Conservation (phyloP, 64 coral and sea anemone species). For the Montipora capricornis region DNA sequence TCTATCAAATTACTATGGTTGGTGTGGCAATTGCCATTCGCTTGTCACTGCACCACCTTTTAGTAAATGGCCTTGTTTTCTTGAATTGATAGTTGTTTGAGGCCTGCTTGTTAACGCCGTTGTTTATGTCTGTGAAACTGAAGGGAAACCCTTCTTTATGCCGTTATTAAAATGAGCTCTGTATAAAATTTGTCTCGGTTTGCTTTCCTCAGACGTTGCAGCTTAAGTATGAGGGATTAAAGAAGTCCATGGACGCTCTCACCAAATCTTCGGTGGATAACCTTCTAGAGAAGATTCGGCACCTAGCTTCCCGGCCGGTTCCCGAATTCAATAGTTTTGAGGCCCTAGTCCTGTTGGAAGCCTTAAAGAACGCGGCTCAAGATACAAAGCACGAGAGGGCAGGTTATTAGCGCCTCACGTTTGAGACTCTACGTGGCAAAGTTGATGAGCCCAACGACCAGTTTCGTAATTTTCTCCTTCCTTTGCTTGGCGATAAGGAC, state of each 20-base stretch:
- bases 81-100: no score
- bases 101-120: no score
- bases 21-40: neutral
- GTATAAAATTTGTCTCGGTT: no score
- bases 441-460: neutral
- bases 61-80: no score
- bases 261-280: neutral
- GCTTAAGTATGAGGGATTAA: neutral
- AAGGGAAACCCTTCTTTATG: no score
- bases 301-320: neutral
- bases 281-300: neutral
- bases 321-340: neutral
- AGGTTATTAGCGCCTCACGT: neutral
- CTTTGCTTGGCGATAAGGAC: neutral
- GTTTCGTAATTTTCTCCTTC: neutral
- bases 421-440: neutral
- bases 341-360: neutral
- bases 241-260: neutral
- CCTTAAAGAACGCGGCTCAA: neutral
- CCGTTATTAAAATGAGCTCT: no score
- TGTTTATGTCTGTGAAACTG: no score
- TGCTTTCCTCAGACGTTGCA: neutral
- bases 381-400: neutral
- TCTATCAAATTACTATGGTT: neutral
- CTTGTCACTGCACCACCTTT: no score